A percentile compares a stretch with the other conserved stretches of the same genome.
These are phyloP conservation scores for Halesus radiatus DNA, from an alignment of 1,140 invertebrate genomes.

Conservation along the genomic window DNA sequence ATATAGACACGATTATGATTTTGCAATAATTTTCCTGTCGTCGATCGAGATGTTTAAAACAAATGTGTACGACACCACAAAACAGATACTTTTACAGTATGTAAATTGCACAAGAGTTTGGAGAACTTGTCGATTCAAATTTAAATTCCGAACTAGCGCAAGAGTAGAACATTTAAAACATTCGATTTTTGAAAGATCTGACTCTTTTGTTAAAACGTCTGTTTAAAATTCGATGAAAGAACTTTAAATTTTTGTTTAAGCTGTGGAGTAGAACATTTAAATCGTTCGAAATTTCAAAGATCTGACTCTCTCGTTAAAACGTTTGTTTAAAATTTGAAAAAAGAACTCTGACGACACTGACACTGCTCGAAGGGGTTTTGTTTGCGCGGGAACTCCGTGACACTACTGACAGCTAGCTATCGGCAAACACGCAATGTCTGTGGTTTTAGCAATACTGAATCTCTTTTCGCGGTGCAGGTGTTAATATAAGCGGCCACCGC, in stretches of 20 bases:
- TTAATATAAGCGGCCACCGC: conserved; percentile 24
- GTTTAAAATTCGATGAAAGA: conserved; percentile 20
- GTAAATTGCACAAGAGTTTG: conserved; percentile 22
- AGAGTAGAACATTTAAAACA: background rate
- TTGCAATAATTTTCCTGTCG: background rate
- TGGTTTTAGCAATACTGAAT: conserved; percentile 39
- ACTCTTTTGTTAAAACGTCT: conserved; percentile 1
- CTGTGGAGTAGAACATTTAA: background rate
- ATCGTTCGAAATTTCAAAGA: background rate
- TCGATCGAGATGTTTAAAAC: background rate
- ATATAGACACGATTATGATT: background rate
- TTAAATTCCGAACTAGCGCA: background rate
- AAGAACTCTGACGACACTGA: conserved; percentile 15
- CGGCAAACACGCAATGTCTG: conserved; percentile 24
- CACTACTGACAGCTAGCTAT: conserved; percentile 15
- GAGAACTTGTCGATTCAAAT: background rate
- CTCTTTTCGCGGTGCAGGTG: conserved; percentile 8
- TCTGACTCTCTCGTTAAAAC: background rate
- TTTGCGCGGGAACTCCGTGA: conserved; percentile 35
- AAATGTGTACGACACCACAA: background rate
- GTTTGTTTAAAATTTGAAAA: conserved; percentile 29
- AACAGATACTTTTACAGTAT: conserved; percentile 12
- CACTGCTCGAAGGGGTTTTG: conserved; percentile 24
- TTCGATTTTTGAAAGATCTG: background rate
- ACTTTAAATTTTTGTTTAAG: background rate